Percentiles rank a stretch among this genome's conserved stretches.
Conservation (phyloP, 2,797 vertebrate genomes). For the Anisognathus igniventris region DNA sequence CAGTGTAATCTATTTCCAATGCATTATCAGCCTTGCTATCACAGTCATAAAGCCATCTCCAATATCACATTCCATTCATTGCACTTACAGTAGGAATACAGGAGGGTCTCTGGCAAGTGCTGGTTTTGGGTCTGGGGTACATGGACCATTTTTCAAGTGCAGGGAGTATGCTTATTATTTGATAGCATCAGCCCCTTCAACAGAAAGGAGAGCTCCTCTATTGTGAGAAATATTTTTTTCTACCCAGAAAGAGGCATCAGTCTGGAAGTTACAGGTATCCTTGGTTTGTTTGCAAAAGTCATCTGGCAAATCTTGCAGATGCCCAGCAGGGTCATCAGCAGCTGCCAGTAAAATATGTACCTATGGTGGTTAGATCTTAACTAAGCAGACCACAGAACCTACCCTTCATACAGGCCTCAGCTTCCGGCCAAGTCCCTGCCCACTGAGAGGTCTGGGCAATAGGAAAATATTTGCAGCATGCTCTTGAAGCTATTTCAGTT, state of each 20-base stretch:
- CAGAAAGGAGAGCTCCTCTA: not conserved
- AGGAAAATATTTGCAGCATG: slow-evolving; percentile 16
- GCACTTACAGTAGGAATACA: not conserved
- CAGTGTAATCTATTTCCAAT: not conserved
- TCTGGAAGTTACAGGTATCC: not conserved
- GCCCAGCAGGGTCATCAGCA: not conserved
- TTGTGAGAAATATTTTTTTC: not conserved
- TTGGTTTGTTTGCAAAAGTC: not conserved
- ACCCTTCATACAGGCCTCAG: not conserved
- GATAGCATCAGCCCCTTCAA: not conserved
- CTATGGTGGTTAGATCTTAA: not conserved
- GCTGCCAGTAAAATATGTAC: not conserved
- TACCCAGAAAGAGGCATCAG: not conserved
- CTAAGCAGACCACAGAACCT: not conserved
- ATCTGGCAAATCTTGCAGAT: not conserved
- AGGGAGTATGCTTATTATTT: not conserved
- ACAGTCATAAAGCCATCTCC: not conserved
- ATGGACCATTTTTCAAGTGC: not conserved
- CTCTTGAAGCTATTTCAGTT: not conserved
- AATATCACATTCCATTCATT: rapidly evolving
- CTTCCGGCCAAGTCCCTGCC: not conserved
- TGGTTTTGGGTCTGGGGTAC: not conserved
- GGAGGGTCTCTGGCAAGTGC: not conserved
- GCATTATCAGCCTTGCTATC: not conserved
- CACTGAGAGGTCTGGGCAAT: not conserved